phyloP scores from a whole-genome alignment of 2,888 invertebrate species.

The Odontocolon sp. region DNA sequence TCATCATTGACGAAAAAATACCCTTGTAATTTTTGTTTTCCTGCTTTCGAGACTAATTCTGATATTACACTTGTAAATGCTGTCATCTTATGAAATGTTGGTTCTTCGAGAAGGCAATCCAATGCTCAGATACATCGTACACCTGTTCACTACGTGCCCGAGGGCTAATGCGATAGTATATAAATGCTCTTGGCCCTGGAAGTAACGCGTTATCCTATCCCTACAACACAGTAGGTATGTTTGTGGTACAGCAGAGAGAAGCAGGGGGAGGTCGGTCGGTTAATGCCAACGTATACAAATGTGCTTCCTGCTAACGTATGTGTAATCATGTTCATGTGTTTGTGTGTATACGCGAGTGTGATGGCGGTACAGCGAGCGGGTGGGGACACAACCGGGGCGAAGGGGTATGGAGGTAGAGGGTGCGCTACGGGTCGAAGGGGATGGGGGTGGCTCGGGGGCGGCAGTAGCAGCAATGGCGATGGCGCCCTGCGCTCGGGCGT shows the following conservation, averaged over 20 bases:
- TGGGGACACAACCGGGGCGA: constrained; percentile 52
- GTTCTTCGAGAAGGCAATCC: neutral
- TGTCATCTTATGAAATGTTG: neutral
- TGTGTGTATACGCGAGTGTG: constrained; percentile 62
- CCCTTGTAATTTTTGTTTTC: too few species aligned
- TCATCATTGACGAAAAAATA: neutral
- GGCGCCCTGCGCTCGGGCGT: constrained; percentile 78
- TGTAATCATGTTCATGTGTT: constrained; percentile 53
- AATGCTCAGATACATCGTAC: neutral
- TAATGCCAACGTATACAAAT: constrained; percentile 59
- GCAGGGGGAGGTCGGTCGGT: neutral
- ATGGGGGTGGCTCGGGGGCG: constrained; percentile 59
- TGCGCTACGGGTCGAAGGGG: constrained; percentile 50
- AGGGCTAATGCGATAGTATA: neutral
- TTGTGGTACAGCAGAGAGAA: constrained; percentile 9
- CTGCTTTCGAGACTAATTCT: too few species aligned
- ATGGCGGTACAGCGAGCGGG: constrained; percentile 65
- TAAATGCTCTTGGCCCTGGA: neutral
- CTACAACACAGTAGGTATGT: constrained; percentile 7
- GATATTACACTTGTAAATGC: too few species aligned
- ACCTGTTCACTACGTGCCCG: neutral
- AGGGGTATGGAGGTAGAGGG: constrained; percentile 47
- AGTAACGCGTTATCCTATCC: neutral
- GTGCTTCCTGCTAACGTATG: constrained; percentile 38
- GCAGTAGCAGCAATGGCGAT: constrained; percentile 77